Evolutionary conservation across 1,140 invertebrate genomes (phyloP), one percentile per base, ranked within the genome.

Genomic region (Drosophila micromelanica): DNA sequence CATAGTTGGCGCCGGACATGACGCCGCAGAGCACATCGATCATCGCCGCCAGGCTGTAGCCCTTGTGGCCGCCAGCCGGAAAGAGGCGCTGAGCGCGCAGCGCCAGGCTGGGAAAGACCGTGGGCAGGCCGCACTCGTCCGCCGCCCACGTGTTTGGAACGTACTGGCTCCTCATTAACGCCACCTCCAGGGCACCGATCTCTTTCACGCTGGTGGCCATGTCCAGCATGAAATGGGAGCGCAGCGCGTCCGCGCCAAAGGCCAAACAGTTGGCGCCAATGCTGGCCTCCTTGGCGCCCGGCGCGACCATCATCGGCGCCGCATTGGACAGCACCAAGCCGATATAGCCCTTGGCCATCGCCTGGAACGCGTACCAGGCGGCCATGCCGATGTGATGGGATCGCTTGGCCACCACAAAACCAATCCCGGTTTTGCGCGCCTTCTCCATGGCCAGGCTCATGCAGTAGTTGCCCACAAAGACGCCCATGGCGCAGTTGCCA

Each of bases 261-360:
- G 96, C 93, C 20, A 98, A 63, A 0, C 97, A 97, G 93, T 98
- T 99, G 0, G 97, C 98, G 1, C 98, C 98, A 0, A 98, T 91
- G 5, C 94, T 95, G 2, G 94, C 91, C 80, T 94, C 85, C 92
- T 95, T 96, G 52, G 95, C 94, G 69, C 97, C 93, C 0, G 97
- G 98, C 0, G 97, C 96, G 1, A 95, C 95, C 91, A 98, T 93
- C 32, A 98, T 89, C 0, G 98, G 97, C n/a, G 97, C 97, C 0
- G 97, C 97, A 90, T 99, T 99, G 5, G 97, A 98, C 80, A 97
- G 97, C 12, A 95, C 95, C 93, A 99, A 95, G 0, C 97, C 97
- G 54, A 98, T 94, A 6, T 97, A 90, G 3, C 95, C 95, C 64
- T 95, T 84, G 27, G 96, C 92, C 32, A 95, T 93, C 0, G 98